These are phyloP conservation scores for Cydia fagiglandana DNA, from an alignment of 1,140 invertebrate species.

Conservation along the genomic window DNA sequence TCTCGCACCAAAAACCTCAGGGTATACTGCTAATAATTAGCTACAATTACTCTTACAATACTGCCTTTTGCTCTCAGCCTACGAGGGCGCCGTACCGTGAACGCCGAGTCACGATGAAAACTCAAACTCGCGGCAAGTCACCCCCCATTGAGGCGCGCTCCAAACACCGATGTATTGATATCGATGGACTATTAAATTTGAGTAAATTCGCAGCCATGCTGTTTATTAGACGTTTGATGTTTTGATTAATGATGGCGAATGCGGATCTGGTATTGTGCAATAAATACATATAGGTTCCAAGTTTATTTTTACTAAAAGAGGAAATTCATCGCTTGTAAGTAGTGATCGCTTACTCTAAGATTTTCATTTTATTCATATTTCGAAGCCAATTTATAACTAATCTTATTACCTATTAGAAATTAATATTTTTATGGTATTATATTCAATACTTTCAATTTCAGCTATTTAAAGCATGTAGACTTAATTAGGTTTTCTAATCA, in stretches of 20 bases:
- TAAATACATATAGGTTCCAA: background rate
- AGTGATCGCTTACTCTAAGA: no score
- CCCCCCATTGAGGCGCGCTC: constrained; percentile 43
- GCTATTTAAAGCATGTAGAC: no score
- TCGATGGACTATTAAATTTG: constrained; percentile 33
- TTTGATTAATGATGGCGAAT: constrained; percentile 1
- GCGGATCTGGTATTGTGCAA: background rate
- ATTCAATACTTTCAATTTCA: no score
- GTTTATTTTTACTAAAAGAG: no score
- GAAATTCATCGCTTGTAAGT: no score
- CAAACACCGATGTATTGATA: constrained; percentile 47
- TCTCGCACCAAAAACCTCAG: no score
- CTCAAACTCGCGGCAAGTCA: constrained; percentile 50
- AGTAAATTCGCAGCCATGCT: constrained; percentile 10
- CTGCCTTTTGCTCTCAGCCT: background rate
- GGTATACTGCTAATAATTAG: no score
- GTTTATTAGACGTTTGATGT: constrained; percentile 30
- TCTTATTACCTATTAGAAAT: no score
- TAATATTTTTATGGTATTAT: no score
- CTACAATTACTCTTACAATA: background rate
- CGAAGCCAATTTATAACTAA: no score
- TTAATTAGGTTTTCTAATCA: no score
- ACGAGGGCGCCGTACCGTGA: constrained; percentile 18
- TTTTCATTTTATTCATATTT: no score
- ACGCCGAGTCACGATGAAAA: constrained; percentile 55